Conservation (phyloP, 2,797 vertebrate genomes). For the Enteromius thamalakanensis region DNA sequence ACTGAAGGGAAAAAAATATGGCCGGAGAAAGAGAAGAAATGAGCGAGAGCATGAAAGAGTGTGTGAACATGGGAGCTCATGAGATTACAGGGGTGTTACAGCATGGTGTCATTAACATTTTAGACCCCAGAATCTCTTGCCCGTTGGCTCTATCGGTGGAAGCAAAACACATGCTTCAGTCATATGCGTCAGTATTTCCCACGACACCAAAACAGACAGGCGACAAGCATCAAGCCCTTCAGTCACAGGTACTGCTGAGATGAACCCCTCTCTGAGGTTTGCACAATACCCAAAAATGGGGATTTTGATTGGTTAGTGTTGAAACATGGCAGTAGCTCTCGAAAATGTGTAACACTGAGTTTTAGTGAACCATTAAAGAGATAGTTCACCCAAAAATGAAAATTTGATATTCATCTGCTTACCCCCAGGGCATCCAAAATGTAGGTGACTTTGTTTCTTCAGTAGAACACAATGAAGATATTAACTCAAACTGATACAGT, state of each 20-base stretch:
- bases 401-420: too few species aligned
- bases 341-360: neutral
- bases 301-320: neutral
- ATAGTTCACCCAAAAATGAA: too few species aligned
- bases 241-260: slow-evolving; percentile 34
- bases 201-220: slow-evolving; percentile 42
- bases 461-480: too few species aligned
- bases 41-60: slow-evolving; percentile 33
- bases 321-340: neutral
- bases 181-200: slow-evolving; percentile 32
- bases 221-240: slow-evolving; percentile 42
- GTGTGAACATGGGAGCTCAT: slow-evolving; percentile 23
- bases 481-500: too few species aligned
- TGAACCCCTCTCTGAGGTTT: slow-evolving; percentile 8
- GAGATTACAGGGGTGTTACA: slow-evolving; percentile 61
- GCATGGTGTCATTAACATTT: slow-evolving; percentile 63
- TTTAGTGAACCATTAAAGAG: neutral
- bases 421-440: too few species aligned
- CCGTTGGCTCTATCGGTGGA: slow-evolving; percentile 46
- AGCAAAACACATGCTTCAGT: slow-evolving; percentile 51
- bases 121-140: slow-evolving; percentile 46
- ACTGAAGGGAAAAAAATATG: slow-evolving; percentile 18
- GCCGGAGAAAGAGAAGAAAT: slow-evolving; percentile 33
- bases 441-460: too few species aligned
- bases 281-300: slow-evolving; percentile 13